Base-by-base conservation (phyloP, 2,113 vertebrate genomes). In the Potamarius usumacintae region DNA sequence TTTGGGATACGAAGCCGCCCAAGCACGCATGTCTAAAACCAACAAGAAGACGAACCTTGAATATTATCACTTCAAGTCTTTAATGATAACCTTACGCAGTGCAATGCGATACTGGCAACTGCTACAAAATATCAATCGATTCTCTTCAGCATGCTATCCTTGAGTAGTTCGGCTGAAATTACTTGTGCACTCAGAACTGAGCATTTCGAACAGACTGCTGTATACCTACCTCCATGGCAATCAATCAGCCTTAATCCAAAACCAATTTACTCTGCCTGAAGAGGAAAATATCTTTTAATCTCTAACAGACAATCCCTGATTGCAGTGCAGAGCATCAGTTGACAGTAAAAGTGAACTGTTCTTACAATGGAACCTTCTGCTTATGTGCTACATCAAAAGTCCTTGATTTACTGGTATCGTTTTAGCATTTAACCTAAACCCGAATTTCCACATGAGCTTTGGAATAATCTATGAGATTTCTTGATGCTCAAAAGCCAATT, bases 221-320 rank as follows among this genome's bases (percentile, higher is more conserved):
- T 93, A 92, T 92, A 94, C 92, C 93, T 94, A 93, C 92, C 93
- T 94, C 93, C 88, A 92, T 88, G 92, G 92, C 93, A 94, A 95
- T 95, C 94, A 95, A 94, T 95, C 94, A 94, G 92, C 89, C 92
- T 94, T 94, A 95, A 95, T 95, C 94, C 93, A 94, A 95, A 95
- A 95, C 93, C 94, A 95, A 95, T 95, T 95, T 95, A 94, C 94
- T 94, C 85, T 85, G 90, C 92, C 93, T 94, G 94, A 94, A 94
- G 93, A 95, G 93, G 92, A 94, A 94, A 95, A 94, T 94, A 95
- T 95, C 94, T 95, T 94, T 94, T 94, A 95, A 95, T 95, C 94
- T 95, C 93, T 94, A 58, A 88, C 93, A 87, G 94, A 93, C 94
- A 95, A 93, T 94, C 92, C 89, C 91, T 92, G 91, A 94, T 94